A percentile compares a stretch with the other conserved stretches of the same genome.
phyloP scores from a whole-genome alignment of 2,797 vertebrate genomes.

The Phrynocephalus forsythii region DNA sequence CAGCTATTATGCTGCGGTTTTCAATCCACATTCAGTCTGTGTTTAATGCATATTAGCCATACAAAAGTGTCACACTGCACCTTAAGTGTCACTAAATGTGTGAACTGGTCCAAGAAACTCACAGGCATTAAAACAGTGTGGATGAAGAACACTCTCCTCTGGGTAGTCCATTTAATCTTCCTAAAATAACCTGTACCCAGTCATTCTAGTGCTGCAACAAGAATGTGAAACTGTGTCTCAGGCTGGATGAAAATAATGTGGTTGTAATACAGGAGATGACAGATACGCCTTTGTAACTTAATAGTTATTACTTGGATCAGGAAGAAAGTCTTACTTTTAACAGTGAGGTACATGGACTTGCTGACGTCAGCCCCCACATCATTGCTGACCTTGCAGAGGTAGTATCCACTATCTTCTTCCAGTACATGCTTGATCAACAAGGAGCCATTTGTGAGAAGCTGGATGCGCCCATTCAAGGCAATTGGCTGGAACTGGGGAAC shows the following conservation, averaged over 20 bases:
- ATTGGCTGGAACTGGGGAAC: slow-evolving; percentile 98
- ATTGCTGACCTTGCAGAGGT: slow-evolving; percentile 99
- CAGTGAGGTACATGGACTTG: slow-evolving; percentile 99
- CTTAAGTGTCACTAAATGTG: not conserved
- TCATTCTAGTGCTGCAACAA: not conserved
- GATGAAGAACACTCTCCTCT: not conserved
- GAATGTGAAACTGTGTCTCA: not conserved
- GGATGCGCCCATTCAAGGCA: slow-evolving; percentile 91
- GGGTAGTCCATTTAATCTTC: not conserved
- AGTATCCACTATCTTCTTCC: slow-evolving; percentile 98
- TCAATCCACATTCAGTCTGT: not conserved
- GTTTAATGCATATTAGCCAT: not conserved
- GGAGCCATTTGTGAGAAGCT: slow-evolving; percentile 94
- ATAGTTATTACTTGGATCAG: slow-evolving; percentile 70
- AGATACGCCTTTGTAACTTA: slow-evolving; percentile 63
- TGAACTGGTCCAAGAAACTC: not conserved
- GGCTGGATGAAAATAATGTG: not conserved
- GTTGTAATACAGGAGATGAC: not conserved
- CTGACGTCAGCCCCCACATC: slow-evolving; percentile 99
- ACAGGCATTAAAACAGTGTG: not conserved
- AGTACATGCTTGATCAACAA: slow-evolving; percentile 96
- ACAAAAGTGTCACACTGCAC: not conserved
- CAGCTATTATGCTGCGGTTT: not conserved
- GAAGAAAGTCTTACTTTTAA: slow-evolving; percentile 95
- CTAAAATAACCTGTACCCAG: slow-evolving; percentile 3